A percentile compares a stretch with the other conserved stretches of the same genome.
Conservation (phyloP, 2,113 vertebrate species). For the Labeo catla region DNA sequence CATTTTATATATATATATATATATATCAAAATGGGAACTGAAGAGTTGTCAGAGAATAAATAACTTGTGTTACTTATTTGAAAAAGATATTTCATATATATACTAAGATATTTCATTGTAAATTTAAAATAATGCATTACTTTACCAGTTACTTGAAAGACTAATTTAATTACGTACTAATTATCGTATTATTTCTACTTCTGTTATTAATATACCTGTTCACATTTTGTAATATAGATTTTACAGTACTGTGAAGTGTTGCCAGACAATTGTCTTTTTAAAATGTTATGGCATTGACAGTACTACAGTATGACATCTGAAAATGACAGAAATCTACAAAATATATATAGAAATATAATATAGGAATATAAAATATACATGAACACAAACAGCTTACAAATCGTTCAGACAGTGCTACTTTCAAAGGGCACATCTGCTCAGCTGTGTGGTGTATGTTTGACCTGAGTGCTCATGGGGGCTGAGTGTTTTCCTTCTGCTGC, state of each 20-base stretch:
- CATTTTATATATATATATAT: too few species aligned
- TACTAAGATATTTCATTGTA: too few species aligned
- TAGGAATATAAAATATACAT: background rate
- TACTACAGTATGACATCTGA: background rate
- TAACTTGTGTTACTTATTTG: too few species aligned
- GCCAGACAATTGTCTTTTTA: background rate
- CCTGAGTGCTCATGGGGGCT: conserved; percentile 12
- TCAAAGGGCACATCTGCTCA: conserved; percentile 5
- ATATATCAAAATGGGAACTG: too few species aligned
- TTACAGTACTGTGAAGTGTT: too few species aligned
- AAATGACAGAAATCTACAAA: background rate
- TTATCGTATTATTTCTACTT: background rate
- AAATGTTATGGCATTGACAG: background rate
- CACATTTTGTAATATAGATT: background rate
- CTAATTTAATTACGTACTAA: background rate
- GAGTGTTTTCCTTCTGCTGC: conserved; percentile 29
- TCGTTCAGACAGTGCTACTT: background rate
- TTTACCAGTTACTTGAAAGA: too few species aligned
- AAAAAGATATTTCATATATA: too few species aligned
- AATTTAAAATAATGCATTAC: too few species aligned
- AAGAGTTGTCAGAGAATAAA: too few species aligned
- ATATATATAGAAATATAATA: background rate
- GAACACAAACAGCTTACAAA: background rate
- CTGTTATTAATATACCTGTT: background rate
- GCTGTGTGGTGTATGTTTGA: conserved; percentile 31